Evolutionary conservation across 2,888 invertebrate species (phyloP).

Genomic region (Temnothorax rugatulus): DNA sequence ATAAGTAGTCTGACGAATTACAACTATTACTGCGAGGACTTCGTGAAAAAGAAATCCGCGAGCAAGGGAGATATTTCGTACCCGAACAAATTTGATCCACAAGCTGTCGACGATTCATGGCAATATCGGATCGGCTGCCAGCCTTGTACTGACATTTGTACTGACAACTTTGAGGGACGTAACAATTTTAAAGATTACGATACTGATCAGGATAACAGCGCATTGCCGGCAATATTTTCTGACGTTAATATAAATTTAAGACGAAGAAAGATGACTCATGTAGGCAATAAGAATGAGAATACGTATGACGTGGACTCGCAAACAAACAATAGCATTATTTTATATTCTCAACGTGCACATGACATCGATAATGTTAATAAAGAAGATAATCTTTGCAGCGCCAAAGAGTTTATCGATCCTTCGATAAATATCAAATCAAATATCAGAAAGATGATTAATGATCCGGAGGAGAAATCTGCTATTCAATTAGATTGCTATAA

Average conservation of each 20-base stretch:
- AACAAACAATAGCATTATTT: not conserved
- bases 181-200: slow-evolving; percentile 5
- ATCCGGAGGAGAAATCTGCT: not conserved
- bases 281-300: not conserved
- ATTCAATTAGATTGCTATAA: not conserved
- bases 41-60: slow-evolving; percentile 64
- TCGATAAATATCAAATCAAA: not conserved
- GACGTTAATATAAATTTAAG: slow-evolving; percentile 43
- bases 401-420: not conserved
- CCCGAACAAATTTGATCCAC: slow-evolving; percentile 56
- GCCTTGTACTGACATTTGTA: slow-evolving; percentile 25
- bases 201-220: not conserved
- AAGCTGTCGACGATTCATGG: slow-evolving; percentile 8
- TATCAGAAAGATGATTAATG: not conserved
- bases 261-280: not conserved
- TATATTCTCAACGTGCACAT: not conserved
- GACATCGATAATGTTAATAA: slow-evolving; percentile 1
- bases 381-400: not conserved
- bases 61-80: slow-evolving; percentile 68
- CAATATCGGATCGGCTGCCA: slow-evolving; percentile 20
- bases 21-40: slow-evolving; percentile 64
- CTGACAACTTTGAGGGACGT: slow-evolving; percentile 5
- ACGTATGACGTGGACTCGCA: not conserved
- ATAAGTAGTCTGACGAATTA: slow-evolving; percentile 31
- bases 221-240: not conserved